Conservation (phyloP, 1,140 invertebrate species). For the Aphidius gifuensis region DNA sequence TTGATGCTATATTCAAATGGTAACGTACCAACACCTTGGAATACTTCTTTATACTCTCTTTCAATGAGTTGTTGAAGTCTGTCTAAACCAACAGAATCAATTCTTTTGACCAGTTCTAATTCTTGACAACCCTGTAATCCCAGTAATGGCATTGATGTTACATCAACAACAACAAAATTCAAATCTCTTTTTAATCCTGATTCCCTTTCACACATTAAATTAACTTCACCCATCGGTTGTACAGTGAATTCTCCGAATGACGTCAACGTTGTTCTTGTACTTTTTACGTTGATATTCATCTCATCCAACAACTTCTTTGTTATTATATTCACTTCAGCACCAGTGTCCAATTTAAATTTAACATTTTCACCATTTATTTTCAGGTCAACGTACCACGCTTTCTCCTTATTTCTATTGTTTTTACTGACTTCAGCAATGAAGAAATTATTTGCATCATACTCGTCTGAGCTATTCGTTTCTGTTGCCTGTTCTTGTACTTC, state of each 20-base stretch:
- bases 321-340: constrained; percentile 10
- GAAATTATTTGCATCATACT: neutral
- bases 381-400: constrained; percentile 9
- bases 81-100: neutral
- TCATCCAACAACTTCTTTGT: constrained; percentile 2
- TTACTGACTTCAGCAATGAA: neutral
- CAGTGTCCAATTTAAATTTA: constrained; percentile 19
- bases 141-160: neutral
- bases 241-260: constrained; percentile 7
- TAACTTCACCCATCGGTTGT: constrained; percentile 3
- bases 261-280: constrained; percentile 4
- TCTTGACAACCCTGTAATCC: neutral
- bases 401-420: neutral
- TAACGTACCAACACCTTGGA: constrained; percentile 15
- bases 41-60: constrained; percentile 13
- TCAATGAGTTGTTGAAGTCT: neutral
- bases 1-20: constrained; percentile 25
- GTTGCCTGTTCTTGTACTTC: too few relatives aligned
- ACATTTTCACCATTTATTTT: constrained; percentile 7
- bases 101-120: neutral
- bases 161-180: constrained; percentile 5
- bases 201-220: neutral
- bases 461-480: neutral
- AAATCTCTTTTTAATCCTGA: neutral
- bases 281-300: neutral